Conservation (phyloP, 2,888 invertebrate species). For the Diachrysia chrysitis region DNA sequence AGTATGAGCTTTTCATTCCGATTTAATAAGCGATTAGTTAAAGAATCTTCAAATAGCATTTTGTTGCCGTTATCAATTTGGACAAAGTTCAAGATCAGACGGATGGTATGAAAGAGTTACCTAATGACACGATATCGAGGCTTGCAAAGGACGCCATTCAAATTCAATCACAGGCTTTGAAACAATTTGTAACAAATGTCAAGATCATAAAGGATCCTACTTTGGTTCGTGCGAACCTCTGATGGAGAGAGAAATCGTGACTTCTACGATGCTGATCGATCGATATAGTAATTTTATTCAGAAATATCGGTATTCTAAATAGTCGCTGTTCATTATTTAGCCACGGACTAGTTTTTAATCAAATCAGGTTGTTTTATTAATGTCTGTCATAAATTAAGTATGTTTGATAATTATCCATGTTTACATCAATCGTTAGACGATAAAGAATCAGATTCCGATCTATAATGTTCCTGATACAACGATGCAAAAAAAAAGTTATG, state of each 20-base stretch:
- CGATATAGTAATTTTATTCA: conserved; percentile 44
- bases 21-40: conserved; percentile 17
- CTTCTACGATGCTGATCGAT: conserved; percentile 43
- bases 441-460: conserved; percentile 4
- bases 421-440: neutral
- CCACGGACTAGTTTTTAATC: neutral
- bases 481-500: conserved; percentile 20
- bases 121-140: conserved; percentile 57
- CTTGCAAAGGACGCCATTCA: conserved; percentile 62
- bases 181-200: conserved; percentile 74
- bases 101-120: conserved; percentile 58
- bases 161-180: conserved; percentile 69
- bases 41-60: conserved; percentile 28
- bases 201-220: conserved; percentile 68
- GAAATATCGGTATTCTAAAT: conserved; percentile 29
- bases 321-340: neutral
- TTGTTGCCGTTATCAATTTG: conserved; percentile 31
- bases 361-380: neutral
- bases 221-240: conserved; percentile 54
- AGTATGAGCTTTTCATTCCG: neutral
- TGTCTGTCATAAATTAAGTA: neutral
- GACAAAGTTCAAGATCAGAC: conserved; percentile 59
- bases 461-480: neutral
- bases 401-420: conserved; percentile 1
- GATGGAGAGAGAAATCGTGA: conserved; percentile 58